Evolutionary conservation across 1,140 invertebrate genomes (phyloP), one percentile per base, ranked within the genome.

Genomic region (Zaprionus capensis): DNA sequence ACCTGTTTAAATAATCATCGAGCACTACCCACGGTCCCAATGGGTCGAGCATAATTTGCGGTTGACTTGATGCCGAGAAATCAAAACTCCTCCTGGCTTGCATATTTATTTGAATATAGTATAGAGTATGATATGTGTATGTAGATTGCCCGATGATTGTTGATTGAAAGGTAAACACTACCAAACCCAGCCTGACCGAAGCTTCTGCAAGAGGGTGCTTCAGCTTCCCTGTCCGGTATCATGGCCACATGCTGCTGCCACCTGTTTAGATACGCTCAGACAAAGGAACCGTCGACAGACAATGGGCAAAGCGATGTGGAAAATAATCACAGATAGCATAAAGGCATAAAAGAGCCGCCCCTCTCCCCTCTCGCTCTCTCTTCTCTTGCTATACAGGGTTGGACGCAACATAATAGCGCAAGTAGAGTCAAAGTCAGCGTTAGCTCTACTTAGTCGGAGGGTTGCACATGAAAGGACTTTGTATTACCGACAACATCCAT

Each of bases 321-420:
- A 90, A 90, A 91, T 91, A 90, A 90, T 91, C 85, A 85, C 78
- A 90, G 84, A 88, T 88, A 90, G 71, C 80, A 87, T 87, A 87
- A 87, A 81, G 77, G 85, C 63, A 90, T 79, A 76, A 90, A 83
- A 79, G 75, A 71, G 61, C 20, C 22, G 4, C 31, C 2, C 17
- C 26, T 15, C n/a, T 49, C 49, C 6, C 44, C 17, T 53, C 2
- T 15, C 62, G 26, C 34, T 44, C 36, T 44, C 11, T 12, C 20
- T 22, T 9, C 20, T 20, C 9, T 4, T 14, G 1, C 0, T 15
- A 20, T 62, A 71, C 79, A 71, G 78, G 82, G 79, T 71, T 81
- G 70, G 70, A 36, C 44, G 12, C 62, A 57, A 44, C 59, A 61
- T 51, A 63, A 28, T 58, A 57, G 26, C 15, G 17, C 31, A 44